Conservation (phyloP, 2,797 vertebrate genomes). For the Bufotes viridis region DNA sequence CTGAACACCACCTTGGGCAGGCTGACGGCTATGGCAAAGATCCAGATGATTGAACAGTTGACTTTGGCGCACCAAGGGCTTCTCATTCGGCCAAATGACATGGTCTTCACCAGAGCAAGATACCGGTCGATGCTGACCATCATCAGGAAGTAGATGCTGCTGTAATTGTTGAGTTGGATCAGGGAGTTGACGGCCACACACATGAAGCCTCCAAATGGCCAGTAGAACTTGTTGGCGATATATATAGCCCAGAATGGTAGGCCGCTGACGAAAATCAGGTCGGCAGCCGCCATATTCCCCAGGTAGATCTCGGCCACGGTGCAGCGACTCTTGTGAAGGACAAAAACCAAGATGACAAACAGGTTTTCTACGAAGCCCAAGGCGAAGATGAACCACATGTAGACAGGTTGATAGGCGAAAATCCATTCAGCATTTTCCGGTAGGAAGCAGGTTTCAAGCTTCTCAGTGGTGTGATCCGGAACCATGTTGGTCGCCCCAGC, state of each 20-base stretch:
- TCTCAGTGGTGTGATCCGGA: not conserved
- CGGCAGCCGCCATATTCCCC: slow-evolving; percentile 83
- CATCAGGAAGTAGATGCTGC: slow-evolving; percentile 85
- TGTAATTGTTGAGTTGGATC: slow-evolving; percentile 82
- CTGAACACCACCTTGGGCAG: slow-evolving; percentile 81
- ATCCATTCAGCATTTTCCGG: slow-evolving; percentile 74
- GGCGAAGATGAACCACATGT: slow-evolving; percentile 83
- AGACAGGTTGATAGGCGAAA: slow-evolving; percentile 77
- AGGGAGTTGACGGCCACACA: slow-evolving; percentile 80
- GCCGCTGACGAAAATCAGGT: slow-evolving; percentile 81
- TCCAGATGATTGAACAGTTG: slow-evolving; percentile 83
- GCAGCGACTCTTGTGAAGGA: slow-evolving; percentile 78
- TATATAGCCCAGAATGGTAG: slow-evolving; percentile 89
- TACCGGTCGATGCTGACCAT: slow-evolving; percentile 92
- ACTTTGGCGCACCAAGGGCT: slow-evolving; percentile 75
- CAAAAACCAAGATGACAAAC: slow-evolving; percentile 83
- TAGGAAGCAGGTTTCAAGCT: slow-evolving; percentile 67
- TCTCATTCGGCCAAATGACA: slow-evolving; percentile 81
- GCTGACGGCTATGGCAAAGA: slow-evolving; percentile 78
- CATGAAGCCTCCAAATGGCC: slow-evolving; percentile 84
- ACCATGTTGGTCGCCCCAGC: not conserved
- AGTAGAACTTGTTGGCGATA: slow-evolving; percentile 78
- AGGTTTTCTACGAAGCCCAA: slow-evolving; percentile 81
- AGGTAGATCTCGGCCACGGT: slow-evolving; percentile 89
- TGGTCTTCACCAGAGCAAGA: slow-evolving; percentile 86